Conservation (phyloP, 2,888 invertebrate genomes). For the Sepioteuthis lessoniana region DNA sequence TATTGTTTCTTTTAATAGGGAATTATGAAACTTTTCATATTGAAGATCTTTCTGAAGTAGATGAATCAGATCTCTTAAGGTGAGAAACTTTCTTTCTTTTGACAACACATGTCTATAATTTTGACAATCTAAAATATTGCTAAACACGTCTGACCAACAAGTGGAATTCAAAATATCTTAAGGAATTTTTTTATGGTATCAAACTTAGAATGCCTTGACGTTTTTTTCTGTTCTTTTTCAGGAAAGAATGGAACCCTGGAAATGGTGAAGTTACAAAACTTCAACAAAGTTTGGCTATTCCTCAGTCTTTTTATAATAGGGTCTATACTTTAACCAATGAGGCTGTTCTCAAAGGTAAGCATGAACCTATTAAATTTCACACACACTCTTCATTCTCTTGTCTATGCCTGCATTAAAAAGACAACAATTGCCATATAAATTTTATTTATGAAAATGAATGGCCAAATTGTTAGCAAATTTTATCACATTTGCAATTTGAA, state of each 20-base stretch:
- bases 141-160: not conserved
- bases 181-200: too few relatives aligned
- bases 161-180: too few relatives aligned
- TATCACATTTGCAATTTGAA: too few relatives aligned
- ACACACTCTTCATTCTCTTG: too few relatives aligned
- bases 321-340: slow-evolving; percentile 75
- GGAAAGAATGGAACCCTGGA: slow-evolving; percentile 73
- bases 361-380: not conserved
- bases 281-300: slow-evolving; percentile 67
- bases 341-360: slow-evolving; percentile 75
- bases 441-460: too few relatives aligned
- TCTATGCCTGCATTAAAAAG: too few relatives aligned
- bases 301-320: slow-evolving; percentile 67
- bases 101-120: too few relatives aligned
- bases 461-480: too few relatives aligned
- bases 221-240: slow-evolving; percentile 52
- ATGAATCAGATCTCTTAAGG: slow-evolving; percentile 68
- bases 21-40: slow-evolving; percentile 73
- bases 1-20: slow-evolving; percentile 58
- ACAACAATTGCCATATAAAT: too few relatives aligned
- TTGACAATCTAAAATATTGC: too few relatives aligned
- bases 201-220: not conserved
- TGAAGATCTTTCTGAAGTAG: slow-evolving; percentile 73
- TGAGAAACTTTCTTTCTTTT: slow-evolving; percentile 54
- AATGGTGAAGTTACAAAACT: slow-evolving; percentile 66